Percentiles rank a stretch among this genome's conserved stretches.
Evolutionary conservation across 2,888 invertebrate genomes (phyloP).

Genomic region (Trachelus stipa): DNA sequence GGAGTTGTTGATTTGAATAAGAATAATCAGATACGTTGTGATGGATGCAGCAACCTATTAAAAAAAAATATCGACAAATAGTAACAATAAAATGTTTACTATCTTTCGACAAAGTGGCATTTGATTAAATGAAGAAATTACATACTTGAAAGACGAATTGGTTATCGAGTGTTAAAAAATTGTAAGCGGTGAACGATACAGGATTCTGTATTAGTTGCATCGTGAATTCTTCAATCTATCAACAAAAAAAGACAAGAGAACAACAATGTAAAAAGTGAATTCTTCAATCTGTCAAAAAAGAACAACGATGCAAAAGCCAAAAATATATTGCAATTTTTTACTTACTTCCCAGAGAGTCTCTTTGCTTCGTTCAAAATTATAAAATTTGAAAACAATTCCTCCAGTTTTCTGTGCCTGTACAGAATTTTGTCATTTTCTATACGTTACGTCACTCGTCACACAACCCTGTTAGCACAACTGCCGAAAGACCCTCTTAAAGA

Average conservation of each 20-base stretch:
- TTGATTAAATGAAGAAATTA: background rate
- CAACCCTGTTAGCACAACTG: too few relatives aligned
- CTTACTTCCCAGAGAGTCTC: background rate
- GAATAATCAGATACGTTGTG: slow-evolving; percentile 17
- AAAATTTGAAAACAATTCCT: background rate
- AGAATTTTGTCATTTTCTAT: background rate
- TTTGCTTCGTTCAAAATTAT: background rate
- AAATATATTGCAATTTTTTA: background rate
- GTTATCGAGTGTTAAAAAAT: background rate
- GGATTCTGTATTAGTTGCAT: slow-evolving; percentile 2
- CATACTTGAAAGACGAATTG: background rate
- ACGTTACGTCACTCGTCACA: background rate
- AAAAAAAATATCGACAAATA: background rate
- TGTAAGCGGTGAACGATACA: background rate
- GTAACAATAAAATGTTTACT: background rate
- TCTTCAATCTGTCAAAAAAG: background rate
- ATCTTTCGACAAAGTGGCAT: background rate
- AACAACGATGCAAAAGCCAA: background rate
- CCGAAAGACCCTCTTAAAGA: too few relatives aligned
- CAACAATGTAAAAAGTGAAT: background rate
- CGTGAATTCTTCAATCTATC: background rate
- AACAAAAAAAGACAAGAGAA: background rate
- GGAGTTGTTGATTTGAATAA: slow-evolving; percentile 11
- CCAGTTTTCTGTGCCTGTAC: background rate
- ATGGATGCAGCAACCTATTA: slow-evolving; percentile 12